Percentiles rank a stretch among this genome's conserved stretches.
Evolutionary conservation across 1,140 invertebrate genomes (phyloP).

Genomic region (Antheraea mylitta): DNA sequence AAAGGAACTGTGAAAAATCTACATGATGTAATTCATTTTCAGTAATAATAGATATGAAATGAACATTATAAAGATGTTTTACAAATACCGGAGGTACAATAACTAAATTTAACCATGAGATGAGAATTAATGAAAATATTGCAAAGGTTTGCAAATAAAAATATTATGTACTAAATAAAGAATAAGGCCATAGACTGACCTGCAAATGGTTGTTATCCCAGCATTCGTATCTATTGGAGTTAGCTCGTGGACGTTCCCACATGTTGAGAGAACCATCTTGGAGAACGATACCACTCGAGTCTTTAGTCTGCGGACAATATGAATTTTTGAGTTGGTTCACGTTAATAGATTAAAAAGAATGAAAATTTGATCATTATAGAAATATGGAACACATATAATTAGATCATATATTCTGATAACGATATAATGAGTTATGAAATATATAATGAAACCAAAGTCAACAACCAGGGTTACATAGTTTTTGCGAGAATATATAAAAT

Average conservation of each 20-base stretch:
- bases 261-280: slow-evolving; percentile 65
- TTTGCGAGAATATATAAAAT: neutral
- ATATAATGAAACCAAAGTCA: neutral
- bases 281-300: slow-evolving; percentile 68
- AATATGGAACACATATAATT: neutral
- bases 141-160: neutral
- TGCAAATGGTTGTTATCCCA: slow-evolving; percentile 84
- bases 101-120: neutral
- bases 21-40: too few relatives aligned
- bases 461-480: neutral
- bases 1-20: too few relatives aligned
- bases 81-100: neutral
- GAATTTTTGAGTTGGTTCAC: neutral
- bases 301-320: slow-evolving; percentile 69
- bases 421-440: neutral
- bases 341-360: neutral
- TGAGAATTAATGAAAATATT: neutral
- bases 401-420: neutral
- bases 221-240: slow-evolving; percentile 89
- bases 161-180: neutral
- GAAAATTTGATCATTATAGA: neutral
- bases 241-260: slow-evolving; percentile 87
- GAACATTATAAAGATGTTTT: too few relatives aligned
- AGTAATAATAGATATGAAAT: too few relatives aligned
- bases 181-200: slow-evolving; percentile 53